Percentiles rank a stretch among this genome's conserved stretches.
phyloP scores from a whole-genome alignment of 2,888 invertebrate species.

The Dynastes grantii region DNA sequence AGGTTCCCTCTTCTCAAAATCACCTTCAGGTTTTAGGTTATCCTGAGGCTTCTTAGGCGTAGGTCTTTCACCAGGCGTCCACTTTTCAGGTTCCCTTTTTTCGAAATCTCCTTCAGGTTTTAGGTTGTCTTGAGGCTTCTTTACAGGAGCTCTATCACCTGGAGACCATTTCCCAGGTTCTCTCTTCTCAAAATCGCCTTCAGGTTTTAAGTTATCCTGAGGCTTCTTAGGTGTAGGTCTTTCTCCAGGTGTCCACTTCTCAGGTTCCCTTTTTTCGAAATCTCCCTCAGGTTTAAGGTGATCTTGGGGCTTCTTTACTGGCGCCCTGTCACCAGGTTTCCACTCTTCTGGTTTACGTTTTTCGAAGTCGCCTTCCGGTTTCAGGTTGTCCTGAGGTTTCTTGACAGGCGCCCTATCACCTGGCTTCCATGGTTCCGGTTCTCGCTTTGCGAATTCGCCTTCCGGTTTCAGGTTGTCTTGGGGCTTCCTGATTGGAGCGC shows the following conservation, averaged over 20 bases:
- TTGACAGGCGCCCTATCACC: constrained; percentile 69
- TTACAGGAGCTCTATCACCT: constrained; percentile 73
- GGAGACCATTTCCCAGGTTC: constrained; percentile 63
- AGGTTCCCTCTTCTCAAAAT: constrained; percentile 68
- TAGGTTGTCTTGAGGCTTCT: constrained; percentile 77
- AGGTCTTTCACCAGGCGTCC: constrained; percentile 66
- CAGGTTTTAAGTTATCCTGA: constrained; percentile 67
- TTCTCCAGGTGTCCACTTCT: constrained; percentile 71
- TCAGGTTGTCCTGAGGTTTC: constrained; percentile 67
- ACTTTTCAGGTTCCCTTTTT: constrained; percentile 66
- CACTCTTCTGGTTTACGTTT: constrained; percentile 63
- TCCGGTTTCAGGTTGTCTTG: constrained; percentile 70
- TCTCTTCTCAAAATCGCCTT: constrained; percentile 67
- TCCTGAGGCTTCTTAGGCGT: constrained; percentile 69
- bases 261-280: constrained; percentile 68
- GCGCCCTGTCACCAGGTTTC: constrained; percentile 72
- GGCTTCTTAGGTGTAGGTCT: constrained; percentile 70
- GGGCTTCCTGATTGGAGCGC: constrained; percentile 71
- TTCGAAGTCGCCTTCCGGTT: constrained; percentile 68
- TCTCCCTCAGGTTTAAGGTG: constrained; percentile 73
- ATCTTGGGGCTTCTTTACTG: constrained; percentile 72
- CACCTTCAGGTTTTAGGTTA: constrained; percentile 68
- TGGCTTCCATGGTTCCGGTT: constrained; percentile 70
- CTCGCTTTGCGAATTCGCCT: constrained; percentile 69
- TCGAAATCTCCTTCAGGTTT: constrained; percentile 72